These are phyloP conservation scores for Sciurus niger DNA, from an alignment of 2,113 vertebrate genomes.

Conservation along the genomic window DNA sequence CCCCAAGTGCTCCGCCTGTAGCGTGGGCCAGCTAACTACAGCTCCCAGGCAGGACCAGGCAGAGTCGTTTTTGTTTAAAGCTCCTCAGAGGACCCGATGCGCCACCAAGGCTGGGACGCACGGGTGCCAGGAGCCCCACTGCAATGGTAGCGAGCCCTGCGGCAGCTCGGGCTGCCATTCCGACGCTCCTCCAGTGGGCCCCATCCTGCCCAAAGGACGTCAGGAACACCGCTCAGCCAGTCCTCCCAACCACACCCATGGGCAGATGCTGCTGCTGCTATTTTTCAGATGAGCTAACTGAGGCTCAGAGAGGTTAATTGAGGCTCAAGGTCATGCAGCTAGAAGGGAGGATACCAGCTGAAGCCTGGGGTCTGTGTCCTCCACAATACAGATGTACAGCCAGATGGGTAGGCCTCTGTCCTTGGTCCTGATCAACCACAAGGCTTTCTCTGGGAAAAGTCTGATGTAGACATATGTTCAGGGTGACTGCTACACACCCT, in stretches of 20 bases:
- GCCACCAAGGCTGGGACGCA: not conserved
- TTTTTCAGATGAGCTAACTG: not conserved
- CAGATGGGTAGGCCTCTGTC: not conserved
- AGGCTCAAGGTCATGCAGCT: not conserved
- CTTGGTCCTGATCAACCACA: not conserved
- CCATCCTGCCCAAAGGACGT: too few relatives aligned
- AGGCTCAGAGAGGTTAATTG: not conserved
- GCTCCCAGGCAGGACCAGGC: not conserved
- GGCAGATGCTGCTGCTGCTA: not conserved
- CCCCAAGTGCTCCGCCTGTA: not conserved
- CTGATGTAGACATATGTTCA: too few relatives aligned
- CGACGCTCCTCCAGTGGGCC: not conserved
- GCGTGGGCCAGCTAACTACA: not conserved
- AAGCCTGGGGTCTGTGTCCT: not conserved
- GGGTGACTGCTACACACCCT: too few relatives aligned
- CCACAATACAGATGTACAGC: fast-evolving
- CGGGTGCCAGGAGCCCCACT: too few relatives aligned
- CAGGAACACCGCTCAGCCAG: too few relatives aligned
- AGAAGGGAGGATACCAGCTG: fast-evolving
- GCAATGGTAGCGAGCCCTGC: too few relatives aligned
- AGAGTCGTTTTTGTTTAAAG: not conserved
- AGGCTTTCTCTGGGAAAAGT: not conserved
- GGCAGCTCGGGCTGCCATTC: not conserved
- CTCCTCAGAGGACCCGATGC: fast-evolving
- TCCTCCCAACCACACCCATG: not conserved